Evolutionary conservation across 2,797 vertebrate genomes (phyloP).

Genomic region (Heliangelus exortis): DNA sequence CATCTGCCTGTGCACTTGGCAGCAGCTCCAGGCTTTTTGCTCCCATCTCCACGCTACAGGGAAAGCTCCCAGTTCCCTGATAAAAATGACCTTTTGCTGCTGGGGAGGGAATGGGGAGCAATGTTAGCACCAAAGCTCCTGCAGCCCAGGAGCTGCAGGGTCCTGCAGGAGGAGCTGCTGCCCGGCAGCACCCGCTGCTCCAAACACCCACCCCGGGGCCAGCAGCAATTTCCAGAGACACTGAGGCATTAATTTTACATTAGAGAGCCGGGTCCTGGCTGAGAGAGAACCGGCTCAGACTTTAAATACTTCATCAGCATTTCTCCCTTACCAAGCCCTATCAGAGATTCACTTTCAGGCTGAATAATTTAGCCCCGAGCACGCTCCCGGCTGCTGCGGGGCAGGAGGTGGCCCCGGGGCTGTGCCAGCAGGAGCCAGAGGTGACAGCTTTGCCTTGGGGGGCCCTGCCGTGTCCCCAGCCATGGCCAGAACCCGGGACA

Average conservation of each 20-base stretch:
- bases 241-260: slow-evolving; percentile 33
- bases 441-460: no score
- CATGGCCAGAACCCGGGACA: not conserved
- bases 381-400: accelerated
- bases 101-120: not conserved
- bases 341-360: slow-evolving; percentile 23
- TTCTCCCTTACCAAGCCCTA: not conserved
- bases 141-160: not conserved
- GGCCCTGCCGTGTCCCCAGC: not conserved
- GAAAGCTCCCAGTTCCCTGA: not conserved
- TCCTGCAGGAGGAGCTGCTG: not conserved
- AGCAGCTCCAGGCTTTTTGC: not conserved
- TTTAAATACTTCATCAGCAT: slow-evolving; percentile 46
- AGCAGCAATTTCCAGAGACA: not conserved
- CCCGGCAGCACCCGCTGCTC: accelerated
- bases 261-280: not conserved
- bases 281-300: not conserved
- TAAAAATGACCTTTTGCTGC: accelerated
- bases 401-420: accelerated
- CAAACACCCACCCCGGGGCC: accelerated
- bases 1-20: accelerated
- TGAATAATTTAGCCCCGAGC: not conserved
- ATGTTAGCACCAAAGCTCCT: accelerated
- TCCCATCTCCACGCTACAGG: not conserved
- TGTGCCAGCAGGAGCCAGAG: not conserved